A percentile compares a stretch with the other conserved stretches of the same genome.
Conservation (phyloP, 2,113 vertebrate genomes). For the Promerops cafer region DNA sequence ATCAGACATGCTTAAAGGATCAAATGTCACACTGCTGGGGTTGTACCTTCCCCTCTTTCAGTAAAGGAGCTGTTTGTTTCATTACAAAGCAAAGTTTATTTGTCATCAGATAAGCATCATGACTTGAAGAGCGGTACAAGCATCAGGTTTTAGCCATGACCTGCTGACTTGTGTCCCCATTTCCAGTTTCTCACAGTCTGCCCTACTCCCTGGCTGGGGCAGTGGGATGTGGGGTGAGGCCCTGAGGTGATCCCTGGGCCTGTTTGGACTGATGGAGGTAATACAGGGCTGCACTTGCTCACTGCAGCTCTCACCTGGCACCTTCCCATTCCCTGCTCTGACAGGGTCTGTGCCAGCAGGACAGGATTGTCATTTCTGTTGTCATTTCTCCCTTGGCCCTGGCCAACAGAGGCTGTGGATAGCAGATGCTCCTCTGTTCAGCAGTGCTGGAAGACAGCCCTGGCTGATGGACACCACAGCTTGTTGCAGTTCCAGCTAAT, state of each 20-base stretch:
- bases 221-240: not conserved
- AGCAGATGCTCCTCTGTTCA: not conserved
- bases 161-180: not conserved
- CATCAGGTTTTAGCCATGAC: not conserved
- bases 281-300: not conserved
- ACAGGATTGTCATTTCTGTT: not conserved
- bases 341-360: not conserved
- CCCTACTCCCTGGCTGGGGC: not conserved
- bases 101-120: not conserved
- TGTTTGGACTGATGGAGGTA: not conserved
- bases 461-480: not conserved
- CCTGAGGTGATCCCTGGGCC: not conserved
- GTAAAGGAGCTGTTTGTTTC: not conserved
- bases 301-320: not conserved
- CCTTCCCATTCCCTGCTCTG: not conserved
- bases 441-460: not conserved
- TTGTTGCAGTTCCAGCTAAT: not conserved
- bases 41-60: not conserved
- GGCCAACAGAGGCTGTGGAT: not conserved
- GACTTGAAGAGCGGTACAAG: not conserved
- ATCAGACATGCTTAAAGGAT: conserved; percentile 34
- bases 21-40: not conserved
- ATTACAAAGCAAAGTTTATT: not conserved
- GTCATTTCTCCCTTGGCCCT: not conserved
- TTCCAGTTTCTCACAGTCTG: not conserved